A percentile compares a stretch with the other conserved stretches of the same genome.
phyloP scores from a whole-genome alignment of 2,888 invertebrate genomes.

The Caenorhabditis becei region DNA sequence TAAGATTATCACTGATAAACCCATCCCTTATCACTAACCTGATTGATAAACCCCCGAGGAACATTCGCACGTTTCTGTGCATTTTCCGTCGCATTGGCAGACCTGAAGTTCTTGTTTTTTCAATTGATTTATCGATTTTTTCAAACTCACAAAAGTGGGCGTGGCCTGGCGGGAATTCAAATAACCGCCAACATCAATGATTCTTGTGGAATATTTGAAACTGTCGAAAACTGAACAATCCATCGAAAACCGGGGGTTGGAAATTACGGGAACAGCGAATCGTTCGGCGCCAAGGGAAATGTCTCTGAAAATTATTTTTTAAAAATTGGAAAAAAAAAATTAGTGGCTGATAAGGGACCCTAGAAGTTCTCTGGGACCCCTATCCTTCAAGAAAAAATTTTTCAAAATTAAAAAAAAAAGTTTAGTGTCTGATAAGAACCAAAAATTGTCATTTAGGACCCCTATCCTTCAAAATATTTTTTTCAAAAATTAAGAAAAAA shows the following conservation, averaged over 20 bases:
- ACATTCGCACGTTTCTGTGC: conserved; percentile 39
- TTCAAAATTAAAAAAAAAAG: background rate
- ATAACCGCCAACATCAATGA: conserved; percentile 51
- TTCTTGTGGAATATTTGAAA: conserved; percentile 64
- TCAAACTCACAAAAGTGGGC: conserved; percentile 42
- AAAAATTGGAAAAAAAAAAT: no score
- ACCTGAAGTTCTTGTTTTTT: background rate
- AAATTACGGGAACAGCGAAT: conserved; percentile 65
- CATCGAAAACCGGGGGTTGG: conserved; percentile 27
- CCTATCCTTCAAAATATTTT: background rate
- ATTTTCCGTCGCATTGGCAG: conserved; percentile 29
- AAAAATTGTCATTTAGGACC: background rate
- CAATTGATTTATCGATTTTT: background rate
- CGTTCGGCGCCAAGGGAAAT: conserved; percentile 68
- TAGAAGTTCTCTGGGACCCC: no score
- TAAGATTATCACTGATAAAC: no score
- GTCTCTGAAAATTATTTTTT: conserved; percentile 60
- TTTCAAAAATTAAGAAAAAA: no score
- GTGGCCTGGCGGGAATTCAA: conserved; percentile 24
- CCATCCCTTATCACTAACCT: background rate
- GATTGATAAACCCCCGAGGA: conserved; percentile 24
- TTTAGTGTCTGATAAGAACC: background rate
- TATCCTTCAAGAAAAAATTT: background rate
- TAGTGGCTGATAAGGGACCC: no score
- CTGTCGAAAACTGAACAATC: conserved; percentile 33